Base-by-base conservation (phyloP, 2,888 invertebrate genomes). In the Portevinia maculata region DNA sequence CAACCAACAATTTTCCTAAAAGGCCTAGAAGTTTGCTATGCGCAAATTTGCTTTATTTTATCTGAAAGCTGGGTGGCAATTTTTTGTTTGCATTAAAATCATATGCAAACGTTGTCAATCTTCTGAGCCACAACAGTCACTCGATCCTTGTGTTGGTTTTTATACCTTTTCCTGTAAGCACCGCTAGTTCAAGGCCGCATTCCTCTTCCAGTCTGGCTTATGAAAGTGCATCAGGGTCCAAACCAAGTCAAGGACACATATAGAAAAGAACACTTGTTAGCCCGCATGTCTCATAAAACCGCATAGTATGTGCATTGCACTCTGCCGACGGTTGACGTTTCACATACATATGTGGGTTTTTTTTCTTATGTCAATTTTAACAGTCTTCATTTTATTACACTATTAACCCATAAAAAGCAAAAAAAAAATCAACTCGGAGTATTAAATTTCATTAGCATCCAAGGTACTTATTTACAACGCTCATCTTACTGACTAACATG, bases 161-260 rank as follows among this genome's bases (percentile, higher is more conserved):
- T n/a, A n/a, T 48, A 19, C 21, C 50, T 44, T 69, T 41, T 67
- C 55, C 74, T 59, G 62, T 9, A 55, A 21, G 60, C 70, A 81
- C 44, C 64, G 78, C 67, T 83, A 67, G 83, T 78, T 83, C 83
- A 83, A 83, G 78, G 83, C 67, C 71, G 57, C 71, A 78, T 76
- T 78, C 78, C 55, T 24, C 3, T n/a, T 5, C 24, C 3, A 3
- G 37, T 71, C 24, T 57, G 71, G 50, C 67, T 67, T 73, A 83
- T 73, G 71, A 78, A 41, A 73, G 60, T 55, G 60, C 71, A 81
- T 65, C 52, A 34, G 41, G 48, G 44, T 57, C 62, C 39, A 48
- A 5, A 64, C 24, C 48, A 52, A 34, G 21, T 67, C 78, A 83
- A 78, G 83, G 78, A 73, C 83, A 78, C 67, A 57, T 41, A 73